Evolutionary conservation across 2,113 vertebrate genomes (phyloP), one percentile per base, ranked within the genome.

Genomic region (Nerophis lumbriciformis): DNA sequence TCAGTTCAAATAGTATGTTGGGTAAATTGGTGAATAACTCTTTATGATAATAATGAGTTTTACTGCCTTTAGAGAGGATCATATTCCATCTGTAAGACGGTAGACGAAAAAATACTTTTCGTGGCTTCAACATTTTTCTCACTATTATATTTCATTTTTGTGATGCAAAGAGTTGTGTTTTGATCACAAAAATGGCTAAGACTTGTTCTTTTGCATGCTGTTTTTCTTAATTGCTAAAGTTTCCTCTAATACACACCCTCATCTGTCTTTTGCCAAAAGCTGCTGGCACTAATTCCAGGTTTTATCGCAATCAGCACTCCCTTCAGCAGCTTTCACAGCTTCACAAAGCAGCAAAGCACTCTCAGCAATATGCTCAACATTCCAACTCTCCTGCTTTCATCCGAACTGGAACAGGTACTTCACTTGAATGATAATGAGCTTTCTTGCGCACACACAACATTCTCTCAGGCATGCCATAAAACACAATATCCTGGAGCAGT

Each of bases 241-340:
- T 19, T 68, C 21, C 56, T 78, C 65, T 71, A 59, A 28, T 28
- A 75, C 61, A 38, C 37, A 53, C 65, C 63, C 63, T 73, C 65
- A 5, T 65, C 55, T 47, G 14, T 38, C 11, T 19, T 44, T 16
- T 49, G 6, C 35, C 59, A 68, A 83, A 83, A 90, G 88, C 73
- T 75, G 76, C 69, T 61, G 73, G 79, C 65, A 71, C 68, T 58
- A 73, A 72, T 42, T 69, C 65, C 53, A 66, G 51, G 6, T 51
- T 64, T 58, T 15, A 62, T 49, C 36, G 10, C 54, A 38, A 78
- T 69, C 77, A 83, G 59, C 56, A 54, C 69, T 77, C 48, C 56
- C 69, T 65, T 62, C 71, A 76, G 9, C 79, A 78, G 12, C 64
- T 69, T 52, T 71, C 68, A 15, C 59, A 69, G n/a, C 78, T 76